Conservation (phyloP, 1,140 invertebrate species). For the Paraescarpia echinospica region DNA sequence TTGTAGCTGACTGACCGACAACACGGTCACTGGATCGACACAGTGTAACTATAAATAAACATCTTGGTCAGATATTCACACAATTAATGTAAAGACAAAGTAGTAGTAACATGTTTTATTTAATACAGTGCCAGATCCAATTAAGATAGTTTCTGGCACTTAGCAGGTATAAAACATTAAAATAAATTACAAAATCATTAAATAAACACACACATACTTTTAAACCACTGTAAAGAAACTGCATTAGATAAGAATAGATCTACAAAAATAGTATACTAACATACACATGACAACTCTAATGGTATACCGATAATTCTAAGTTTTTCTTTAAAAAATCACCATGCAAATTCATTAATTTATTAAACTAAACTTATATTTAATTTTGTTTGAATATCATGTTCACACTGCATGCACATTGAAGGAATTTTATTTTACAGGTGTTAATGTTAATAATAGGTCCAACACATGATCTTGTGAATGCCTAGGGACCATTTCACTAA, state of each 20-base stretch:
- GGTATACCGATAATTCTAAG: neutral
- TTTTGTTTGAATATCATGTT: neutral
- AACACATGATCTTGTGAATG: too few relatives aligned
- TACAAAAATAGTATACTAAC: too few relatives aligned
- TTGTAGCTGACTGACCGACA: constrained; percentile 2
- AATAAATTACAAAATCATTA: too few relatives aligned
- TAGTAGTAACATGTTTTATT: too few relatives aligned
- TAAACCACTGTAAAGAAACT: too few relatives aligned
- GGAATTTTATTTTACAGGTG: neutral
- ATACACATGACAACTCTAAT: neutral
- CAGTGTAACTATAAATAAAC: neutral
- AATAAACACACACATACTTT: too few relatives aligned
- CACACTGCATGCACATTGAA: neutral
- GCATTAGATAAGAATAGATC: too few relatives aligned
- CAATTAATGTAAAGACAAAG: neutral
- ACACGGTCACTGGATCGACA: neutral
- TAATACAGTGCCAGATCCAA: too few relatives aligned
- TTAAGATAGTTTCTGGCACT: too few relatives aligned
- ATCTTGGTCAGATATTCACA: neutral
- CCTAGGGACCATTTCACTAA: neutral
- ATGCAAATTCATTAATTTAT: neutral
- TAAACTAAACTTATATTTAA: neutral
- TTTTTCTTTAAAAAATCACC: neutral
- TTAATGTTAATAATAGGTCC: neutral
- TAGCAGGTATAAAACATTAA: too few relatives aligned